A percentile compares a stretch with the other conserved stretches of the same genome.
Conservation (phyloP, 2,113 vertebrate species). For the Nanorana parkeri region DNA sequence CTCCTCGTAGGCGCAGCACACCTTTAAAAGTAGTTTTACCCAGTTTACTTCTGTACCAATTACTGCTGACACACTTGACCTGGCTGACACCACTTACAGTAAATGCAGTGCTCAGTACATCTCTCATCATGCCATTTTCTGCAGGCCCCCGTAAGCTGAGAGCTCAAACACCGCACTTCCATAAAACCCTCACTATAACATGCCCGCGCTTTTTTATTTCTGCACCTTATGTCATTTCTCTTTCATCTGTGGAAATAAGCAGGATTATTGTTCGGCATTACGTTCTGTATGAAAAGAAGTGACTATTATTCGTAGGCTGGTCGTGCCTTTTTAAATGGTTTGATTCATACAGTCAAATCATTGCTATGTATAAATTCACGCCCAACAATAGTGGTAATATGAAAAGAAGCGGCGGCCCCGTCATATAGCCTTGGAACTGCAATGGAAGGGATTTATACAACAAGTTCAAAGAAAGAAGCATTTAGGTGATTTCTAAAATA, state of each 20-base stretch:
- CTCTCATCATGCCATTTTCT: not conserved
- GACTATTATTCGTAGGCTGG: not conserved
- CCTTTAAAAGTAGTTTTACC: conserved; percentile 7
- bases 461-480: too few relatives aligned
- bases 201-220: not conserved
- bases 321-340: not conserved
- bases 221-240: too few relatives aligned
- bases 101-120: not conserved
- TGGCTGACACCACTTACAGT: conserved; percentile 9
- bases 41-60: conserved; percentile 1
- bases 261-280: not conserved
- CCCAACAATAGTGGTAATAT: too few relatives aligned
- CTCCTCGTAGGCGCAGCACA: not conserved
- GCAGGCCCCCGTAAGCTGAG: not conserved
- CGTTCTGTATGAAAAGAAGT: not conserved
- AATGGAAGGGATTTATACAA: too few relatives aligned
- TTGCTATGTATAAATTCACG: too few relatives aligned
- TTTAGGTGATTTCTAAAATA: too few relatives aligned
- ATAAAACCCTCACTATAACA: not conserved
- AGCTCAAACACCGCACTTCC: not conserved
- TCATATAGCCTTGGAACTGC: too few relatives aligned
- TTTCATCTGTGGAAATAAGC: not conserved
- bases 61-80: conserved; percentile 12
- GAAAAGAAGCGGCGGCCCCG: too few relatives aligned
- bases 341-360: not conserved